Percentiles rank a stretch among this genome's conserved stretches.
Conservation (phyloP, 2,113 vertebrate genomes). For the Poicephalus gulielmi region DNA sequence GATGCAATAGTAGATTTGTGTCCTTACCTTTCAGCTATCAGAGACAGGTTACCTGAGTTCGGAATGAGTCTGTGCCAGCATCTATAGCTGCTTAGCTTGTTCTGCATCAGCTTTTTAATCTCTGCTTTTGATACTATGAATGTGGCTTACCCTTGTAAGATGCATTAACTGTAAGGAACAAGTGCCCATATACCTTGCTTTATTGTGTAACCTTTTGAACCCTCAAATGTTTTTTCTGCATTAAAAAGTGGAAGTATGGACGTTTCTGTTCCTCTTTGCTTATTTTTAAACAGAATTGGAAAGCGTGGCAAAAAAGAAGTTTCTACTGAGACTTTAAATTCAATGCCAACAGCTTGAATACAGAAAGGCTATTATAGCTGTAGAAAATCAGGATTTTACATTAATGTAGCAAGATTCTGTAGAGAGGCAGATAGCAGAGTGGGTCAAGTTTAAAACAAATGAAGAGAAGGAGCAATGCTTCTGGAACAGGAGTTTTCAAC, state of each 20-base stretch:
- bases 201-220: neutral
- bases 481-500: neutral
- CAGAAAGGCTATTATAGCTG: neutral
- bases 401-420: neutral
- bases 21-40: neutral
- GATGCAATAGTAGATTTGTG: neutral
- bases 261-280: neutral
- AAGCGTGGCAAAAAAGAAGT: neutral
- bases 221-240: neutral
- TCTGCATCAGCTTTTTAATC: neutral
- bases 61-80: neutral
- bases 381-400: neutral
- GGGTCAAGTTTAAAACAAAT: neutral
- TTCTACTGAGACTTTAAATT: neutral
- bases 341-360: neutral
- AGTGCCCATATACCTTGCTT: rapidly evolving
- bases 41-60: neutral
- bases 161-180: neutral
- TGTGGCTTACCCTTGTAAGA: neutral
- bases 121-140: neutral
- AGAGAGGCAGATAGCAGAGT: neutral
- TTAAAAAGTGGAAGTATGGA: neutral
- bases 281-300: neutral
- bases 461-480: neutral
- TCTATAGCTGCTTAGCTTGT: neutral